Conservation (phyloP, 1,140 invertebrate genomes). For the Diabrotica virgifera region DNA sequence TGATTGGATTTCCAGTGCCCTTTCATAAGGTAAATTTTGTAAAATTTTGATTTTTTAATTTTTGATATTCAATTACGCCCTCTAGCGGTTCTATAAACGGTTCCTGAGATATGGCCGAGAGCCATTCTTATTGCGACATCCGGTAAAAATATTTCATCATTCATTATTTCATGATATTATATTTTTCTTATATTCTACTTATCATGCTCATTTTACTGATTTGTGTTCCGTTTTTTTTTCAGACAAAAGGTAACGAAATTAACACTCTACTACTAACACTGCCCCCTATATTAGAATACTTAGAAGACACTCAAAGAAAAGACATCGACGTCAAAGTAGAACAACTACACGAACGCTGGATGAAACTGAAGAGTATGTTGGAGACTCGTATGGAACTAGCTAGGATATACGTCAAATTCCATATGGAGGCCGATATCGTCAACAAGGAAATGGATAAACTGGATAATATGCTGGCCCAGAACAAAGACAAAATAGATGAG, state of each 20-base stretch:
- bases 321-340: constrained; percentile 65
- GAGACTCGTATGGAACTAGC: constrained; percentile 63
- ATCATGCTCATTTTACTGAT: too few relatives aligned
- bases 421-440: constrained; percentile 65
- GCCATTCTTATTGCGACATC: too few relatives aligned
- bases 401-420: constrained; percentile 70
- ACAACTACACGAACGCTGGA: constrained; percentile 61
- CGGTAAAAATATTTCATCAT: too few relatives aligned
- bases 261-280: constrained; percentile 62
- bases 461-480: constrained; percentile 55
- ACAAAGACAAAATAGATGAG: constrained; percentile 51
- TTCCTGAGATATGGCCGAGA: too few relatives aligned
- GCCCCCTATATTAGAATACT: constrained; percentile 62
- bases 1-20: too few relatives aligned
- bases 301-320: constrained; percentile 62
- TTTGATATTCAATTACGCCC: too few relatives aligned
- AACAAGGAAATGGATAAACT: constrained; percentile 65
- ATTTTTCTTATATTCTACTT: too few relatives aligned
- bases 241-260: constrained; percentile 67
- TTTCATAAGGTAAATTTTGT: too few relatives aligned
- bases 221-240: constrained; percentile 32
- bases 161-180: too few relatives aligned
- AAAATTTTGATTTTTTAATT: too few relatives aligned
- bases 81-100: too few relatives aligned
- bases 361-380: constrained; percentile 60